A percentile compares a stretch with the other conserved stretches of the same genome.
phyloP scores from a whole-genome alignment of 2,797 vertebrate species.

The Cryptoblepharus egeriae region DNA sequence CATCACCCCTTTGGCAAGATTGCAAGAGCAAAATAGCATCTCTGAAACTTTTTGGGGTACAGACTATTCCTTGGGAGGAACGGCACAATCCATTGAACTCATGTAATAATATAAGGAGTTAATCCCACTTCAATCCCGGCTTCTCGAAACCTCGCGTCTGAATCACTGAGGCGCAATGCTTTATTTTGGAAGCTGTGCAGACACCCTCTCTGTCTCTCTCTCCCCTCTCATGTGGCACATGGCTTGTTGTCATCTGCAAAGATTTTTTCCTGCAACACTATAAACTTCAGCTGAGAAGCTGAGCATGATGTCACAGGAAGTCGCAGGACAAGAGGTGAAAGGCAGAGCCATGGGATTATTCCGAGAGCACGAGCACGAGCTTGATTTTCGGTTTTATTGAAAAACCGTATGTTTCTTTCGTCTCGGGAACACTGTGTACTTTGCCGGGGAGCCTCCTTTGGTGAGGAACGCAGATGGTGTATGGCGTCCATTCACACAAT shows the following conservation, averaged over 20 bases:
- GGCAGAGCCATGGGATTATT: slow-evolving; percentile 78
- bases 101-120: slow-evolving; percentile 71
- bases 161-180: slow-evolving; percentile 60
- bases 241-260: slow-evolving; percentile 60
- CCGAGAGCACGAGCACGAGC: slow-evolving; percentile 73
- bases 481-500: neutral
- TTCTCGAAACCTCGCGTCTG: slow-evolving; percentile 67
- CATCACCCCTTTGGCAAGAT: no score
- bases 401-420: slow-evolving; percentile 57
- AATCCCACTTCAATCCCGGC: slow-evolving; percentile 70
- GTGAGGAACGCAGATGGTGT: slow-evolving; percentile 54
- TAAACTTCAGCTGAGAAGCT: slow-evolving; percentile 70
- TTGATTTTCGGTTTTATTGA: slow-evolving; percentile 51
- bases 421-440: slow-evolving; percentile 78
- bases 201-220: slow-evolving; percentile 58
- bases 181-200: slow-evolving; percentile 68
- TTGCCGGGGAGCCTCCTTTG: slow-evolving; percentile 65
- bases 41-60: slow-evolving; percentile 66
- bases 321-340: slow-evolving; percentile 62
- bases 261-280: slow-evolving; percentile 67
- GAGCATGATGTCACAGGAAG: slow-evolving; percentile 72
- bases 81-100: slow-evolving; percentile 61
- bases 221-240: slow-evolving; percentile 50
- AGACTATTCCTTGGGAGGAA: slow-evolving; percentile 60
- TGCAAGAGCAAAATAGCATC: no score